Evolutionary conservation across 2,888 invertebrate genomes (phyloP), one percentile per base, ranked within the genome.

Genomic region (Hirudinaria manillensis): DNA sequence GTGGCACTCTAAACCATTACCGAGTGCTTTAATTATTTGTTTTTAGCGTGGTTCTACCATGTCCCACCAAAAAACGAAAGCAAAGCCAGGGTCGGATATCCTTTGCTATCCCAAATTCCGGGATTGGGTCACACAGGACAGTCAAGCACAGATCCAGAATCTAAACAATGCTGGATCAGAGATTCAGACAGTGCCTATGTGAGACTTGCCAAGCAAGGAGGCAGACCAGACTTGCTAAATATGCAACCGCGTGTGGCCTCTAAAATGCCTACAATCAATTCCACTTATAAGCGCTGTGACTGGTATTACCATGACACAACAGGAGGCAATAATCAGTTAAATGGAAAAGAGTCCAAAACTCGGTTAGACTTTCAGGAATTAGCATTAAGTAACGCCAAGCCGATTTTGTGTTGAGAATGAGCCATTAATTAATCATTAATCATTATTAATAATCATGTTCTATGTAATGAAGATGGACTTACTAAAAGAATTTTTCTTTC

Each of bases 151-250:
- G 73, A 73, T n/a, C 55, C 61, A 3, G 19, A n/a, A 29, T 27
- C 32, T 13, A 73, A 27, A n/a, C 73, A 73, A 61, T 3, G 73
- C 21, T 73, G 73, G 73, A 61, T 73, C 65, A 73, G 45, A 65
- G 73, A 73, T 3, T 36, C 73, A 2, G 73, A 73, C 32, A 73
- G 73, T 21, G 65, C 73, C 27, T 73, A 73, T n/a, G 45, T 65
- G n/a, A 27, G 65, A 16, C 65, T 73, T 34, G 73, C 73, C 61
- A 73, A 73, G 32, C 73, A 73, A n/a, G 73, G 73, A 36, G 73
- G 73, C 61, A 73, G 73, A 61, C 73, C 73, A 16, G 73, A 73
- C 27, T 55, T 73, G 24, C 73, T 73, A 3, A 73, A 73, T 36
- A 73, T 73, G 73, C 55, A 34, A 34, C 73, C 73, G 19, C 29